A percentile compares a stretch with the other conserved stretches of the same genome.
Conservation (phyloP, 2,797 vertebrate species). For the Yasuhikotakia modesta region DNA sequence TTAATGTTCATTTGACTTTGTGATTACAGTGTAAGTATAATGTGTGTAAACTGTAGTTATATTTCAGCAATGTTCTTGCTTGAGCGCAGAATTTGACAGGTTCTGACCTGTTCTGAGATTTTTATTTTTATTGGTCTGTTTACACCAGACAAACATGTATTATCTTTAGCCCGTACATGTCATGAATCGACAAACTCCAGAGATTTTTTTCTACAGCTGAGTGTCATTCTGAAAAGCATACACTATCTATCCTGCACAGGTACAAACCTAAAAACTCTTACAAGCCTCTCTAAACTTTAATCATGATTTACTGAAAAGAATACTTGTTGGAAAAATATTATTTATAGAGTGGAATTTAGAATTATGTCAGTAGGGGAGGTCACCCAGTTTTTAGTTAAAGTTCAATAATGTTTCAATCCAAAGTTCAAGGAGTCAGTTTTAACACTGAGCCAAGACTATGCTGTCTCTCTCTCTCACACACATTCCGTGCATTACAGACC, state of each 20-base stretch:
- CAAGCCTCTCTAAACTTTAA: too few species aligned
- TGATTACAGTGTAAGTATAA: not conserved
- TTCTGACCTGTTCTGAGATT: conserved; percentile 10
- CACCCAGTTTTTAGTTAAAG: too few species aligned
- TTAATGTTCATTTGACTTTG: not conserved
- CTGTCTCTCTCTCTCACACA: not conserved
- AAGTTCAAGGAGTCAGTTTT: not conserved
- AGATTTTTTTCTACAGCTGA: not conserved
- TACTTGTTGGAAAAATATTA: not conserved
- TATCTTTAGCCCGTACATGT: not conserved
- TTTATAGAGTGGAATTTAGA: not conserved
- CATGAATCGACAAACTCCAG: not conserved
- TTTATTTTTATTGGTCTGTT: not conserved
- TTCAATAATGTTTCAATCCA: not conserved
- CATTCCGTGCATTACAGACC: not conserved
- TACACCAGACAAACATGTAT: not conserved
- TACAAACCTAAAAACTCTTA: not conserved
- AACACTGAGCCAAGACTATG: not conserved
- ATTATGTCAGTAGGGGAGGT: not conserved
- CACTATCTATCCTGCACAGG: not conserved
- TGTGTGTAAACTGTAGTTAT: not conserved
- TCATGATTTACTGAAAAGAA: not conserved
- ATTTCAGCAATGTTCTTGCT: not conserved
- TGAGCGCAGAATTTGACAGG: not conserved
- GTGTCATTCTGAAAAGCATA: not conserved